phyloP scores from a whole-genome alignment of 2,113 vertebrate genomes.

The Hepsetus odoe region DNA sequence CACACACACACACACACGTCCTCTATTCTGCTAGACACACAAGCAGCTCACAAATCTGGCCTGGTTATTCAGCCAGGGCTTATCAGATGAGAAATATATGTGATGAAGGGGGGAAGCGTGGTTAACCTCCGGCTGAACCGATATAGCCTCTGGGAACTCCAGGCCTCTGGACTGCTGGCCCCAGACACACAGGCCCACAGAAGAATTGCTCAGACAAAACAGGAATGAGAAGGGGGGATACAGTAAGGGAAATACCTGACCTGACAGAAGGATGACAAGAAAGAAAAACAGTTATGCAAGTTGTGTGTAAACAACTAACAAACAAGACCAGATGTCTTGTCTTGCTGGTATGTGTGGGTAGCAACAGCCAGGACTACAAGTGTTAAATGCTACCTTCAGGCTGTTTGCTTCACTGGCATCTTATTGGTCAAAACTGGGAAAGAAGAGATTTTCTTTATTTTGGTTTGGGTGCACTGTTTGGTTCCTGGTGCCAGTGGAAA shows the following conservation, averaged over 20 bases:
- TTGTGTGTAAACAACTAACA: slow-evolving; percentile 14
- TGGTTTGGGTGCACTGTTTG: too few species aligned
- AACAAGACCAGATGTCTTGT: background rate
- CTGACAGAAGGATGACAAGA: slow-evolving; percentile 20
- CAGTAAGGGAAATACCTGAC: slow-evolving; percentile 28
- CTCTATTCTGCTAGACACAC: slow-evolving; percentile 2
- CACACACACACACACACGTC: slow-evolving; percentile 39
- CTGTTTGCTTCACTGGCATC: too few species aligned
- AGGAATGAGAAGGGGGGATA: background rate
- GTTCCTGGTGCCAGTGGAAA: too few species aligned
- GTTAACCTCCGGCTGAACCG: slow-evolving; percentile 43
- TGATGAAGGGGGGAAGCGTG: slow-evolving; percentile 29
- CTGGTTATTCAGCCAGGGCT: slow-evolving; percentile 39
- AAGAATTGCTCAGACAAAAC: slow-evolving; percentile 17
- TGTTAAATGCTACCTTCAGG: too few species aligned
- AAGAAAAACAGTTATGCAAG: background rate
- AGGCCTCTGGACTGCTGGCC: slow-evolving; percentile 47
- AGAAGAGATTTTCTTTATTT: too few species aligned
- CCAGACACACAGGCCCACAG: slow-evolving; percentile 27
- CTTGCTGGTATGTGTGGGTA: background rate
- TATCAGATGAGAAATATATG: slow-evolving; percentile 54
- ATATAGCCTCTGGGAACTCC: slow-evolving; percentile 28
- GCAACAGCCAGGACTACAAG: background rate
- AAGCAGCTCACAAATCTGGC: slow-evolving; percentile 40
- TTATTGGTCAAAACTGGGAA: too few species aligned